Conservation (phyloP, 2,797 vertebrate species). For the Botia kubotai region DNA sequence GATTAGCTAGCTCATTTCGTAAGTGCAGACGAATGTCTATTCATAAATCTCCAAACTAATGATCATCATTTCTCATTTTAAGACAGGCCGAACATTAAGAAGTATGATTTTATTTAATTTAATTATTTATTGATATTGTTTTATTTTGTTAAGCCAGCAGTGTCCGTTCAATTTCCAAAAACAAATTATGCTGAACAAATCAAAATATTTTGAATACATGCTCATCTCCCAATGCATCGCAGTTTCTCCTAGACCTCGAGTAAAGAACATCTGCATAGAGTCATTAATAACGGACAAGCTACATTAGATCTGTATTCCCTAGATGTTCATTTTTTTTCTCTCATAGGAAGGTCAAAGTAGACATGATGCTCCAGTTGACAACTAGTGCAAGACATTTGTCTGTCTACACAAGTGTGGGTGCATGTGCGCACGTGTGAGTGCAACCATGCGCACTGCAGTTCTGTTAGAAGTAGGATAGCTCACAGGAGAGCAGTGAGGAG, state of each 20-base stretch:
- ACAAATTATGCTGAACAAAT: neutral
- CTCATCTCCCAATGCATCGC: slow-evolving; percentile 25
- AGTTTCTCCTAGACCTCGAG: slow-evolving; percentile 19
- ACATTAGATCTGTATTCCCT: slow-evolving; percentile 57
- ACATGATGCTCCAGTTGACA: slow-evolving; percentile 66
- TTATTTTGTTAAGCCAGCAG: slow-evolving; percentile 8
- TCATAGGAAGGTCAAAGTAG: slow-evolving; percentile 59
- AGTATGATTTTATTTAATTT: no score
- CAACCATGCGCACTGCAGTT: slow-evolving; percentile 5
- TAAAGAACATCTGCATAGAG: slow-evolving; percentile 47
- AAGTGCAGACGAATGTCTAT: neutral
- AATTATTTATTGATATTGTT: neutral
- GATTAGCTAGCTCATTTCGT: slow-evolving; percentile 34
- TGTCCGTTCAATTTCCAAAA: slow-evolving; percentile 19
- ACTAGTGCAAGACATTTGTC: slow-evolving; percentile 65
- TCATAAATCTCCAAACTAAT: neutral
- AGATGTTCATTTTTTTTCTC: slow-evolving; percentile 39
- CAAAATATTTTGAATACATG: slow-evolving; percentile 37
- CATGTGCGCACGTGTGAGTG: slow-evolving; percentile 22
- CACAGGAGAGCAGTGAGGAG: slow-evolving; percentile 52
- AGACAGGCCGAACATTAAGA: neutral
- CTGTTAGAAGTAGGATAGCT: slow-evolving; percentile 61
- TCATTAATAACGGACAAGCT: slow-evolving; percentile 59
- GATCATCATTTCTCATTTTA: neutral
- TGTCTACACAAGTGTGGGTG: slow-evolving; percentile 47